phyloP scores from a whole-genome alignment of 2,888 invertebrate species.

The Drosophila maculinotata region DNA sequence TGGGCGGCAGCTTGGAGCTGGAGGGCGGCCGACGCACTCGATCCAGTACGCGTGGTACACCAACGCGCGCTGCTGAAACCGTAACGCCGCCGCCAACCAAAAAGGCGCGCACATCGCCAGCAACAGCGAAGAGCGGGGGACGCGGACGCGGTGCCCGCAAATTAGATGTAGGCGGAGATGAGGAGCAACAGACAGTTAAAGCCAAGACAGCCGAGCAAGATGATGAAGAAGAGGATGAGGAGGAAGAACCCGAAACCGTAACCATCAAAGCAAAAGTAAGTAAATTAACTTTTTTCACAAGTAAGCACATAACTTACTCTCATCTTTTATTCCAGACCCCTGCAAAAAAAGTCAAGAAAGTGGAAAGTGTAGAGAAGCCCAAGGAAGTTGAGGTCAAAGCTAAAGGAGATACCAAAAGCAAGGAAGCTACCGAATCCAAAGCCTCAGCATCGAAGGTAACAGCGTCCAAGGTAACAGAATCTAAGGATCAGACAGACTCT shows the following conservation, averaged over 20 bases:
- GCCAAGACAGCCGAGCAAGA: slow-evolving; percentile 17
- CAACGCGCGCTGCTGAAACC: slow-evolving; percentile 72
- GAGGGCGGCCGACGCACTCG: slow-evolving; percentile 84
- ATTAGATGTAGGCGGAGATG: slow-evolving; percentile 70
- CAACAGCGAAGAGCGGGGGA: slow-evolving; percentile 61
- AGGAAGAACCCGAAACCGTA: slow-evolving; percentile 29
- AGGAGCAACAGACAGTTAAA: slow-evolving; percentile 60
- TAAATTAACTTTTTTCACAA: neutral
- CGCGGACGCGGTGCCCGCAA: slow-evolving; percentile 82
- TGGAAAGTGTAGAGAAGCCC: slow-evolving; percentile 47
- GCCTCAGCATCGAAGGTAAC: slow-evolving; percentile 27
- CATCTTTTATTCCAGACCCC: slow-evolving; percentile 37
- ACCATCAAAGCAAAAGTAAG: slow-evolving; percentile 51
- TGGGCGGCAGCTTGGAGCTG: slow-evolving; percentile 84
- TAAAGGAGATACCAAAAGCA: slow-evolving; percentile 16
- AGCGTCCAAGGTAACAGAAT: slow-evolving; percentile 29
- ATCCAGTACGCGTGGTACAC: slow-evolving; percentile 84
- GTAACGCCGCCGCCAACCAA: slow-evolving; percentile 83
- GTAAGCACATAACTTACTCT: slow-evolving; percentile 2
- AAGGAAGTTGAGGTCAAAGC: slow-evolving; percentile 35
- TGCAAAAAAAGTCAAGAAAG: slow-evolving; percentile 59
- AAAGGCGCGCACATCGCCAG: slow-evolving; percentile 79
- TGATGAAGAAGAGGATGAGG: slow-evolving; percentile 2
- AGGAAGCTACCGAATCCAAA: slow-evolving; percentile 21
- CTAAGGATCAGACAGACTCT: slow-evolving; percentile 62